Conservation (phyloP, 2,888 invertebrate genomes). For the Phaonia tiefii region DNA sequence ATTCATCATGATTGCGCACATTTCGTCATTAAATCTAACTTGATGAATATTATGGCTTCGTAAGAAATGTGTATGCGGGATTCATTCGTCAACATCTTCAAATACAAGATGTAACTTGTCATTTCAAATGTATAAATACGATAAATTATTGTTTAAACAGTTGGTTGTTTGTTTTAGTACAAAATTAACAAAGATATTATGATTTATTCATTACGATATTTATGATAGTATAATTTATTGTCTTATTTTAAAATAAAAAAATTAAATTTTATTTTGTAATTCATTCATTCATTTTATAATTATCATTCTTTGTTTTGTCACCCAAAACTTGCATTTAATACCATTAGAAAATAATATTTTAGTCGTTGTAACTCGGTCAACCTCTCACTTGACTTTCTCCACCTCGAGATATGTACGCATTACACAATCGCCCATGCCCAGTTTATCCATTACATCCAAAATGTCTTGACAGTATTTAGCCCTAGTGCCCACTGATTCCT, state of each 20-base stretch:
- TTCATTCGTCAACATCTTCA: background rate
- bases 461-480: slow-evolving; percentile 77
- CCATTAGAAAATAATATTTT: slow-evolving; percentile 18
- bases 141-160: slow-evolving; percentile 6
- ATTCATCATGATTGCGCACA: background rate
- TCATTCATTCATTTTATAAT: background rate
- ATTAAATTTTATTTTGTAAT: background rate
- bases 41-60: no score
- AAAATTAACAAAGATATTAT: slow-evolving; percentile 13
- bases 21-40: no score
- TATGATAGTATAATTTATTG: background rate
- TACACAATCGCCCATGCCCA: slow-evolving; percentile 78
- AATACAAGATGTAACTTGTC: no score
- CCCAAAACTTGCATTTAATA: slow-evolving; percentile 11
- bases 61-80: background rate
- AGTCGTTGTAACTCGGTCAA: background rate
- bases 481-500: slow-evolving; percentile 73
- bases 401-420: slow-evolving; percentile 76
- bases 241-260: slow-evolving; percentile 16
- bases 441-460: slow-evolving; percentile 76
- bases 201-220: background rate
- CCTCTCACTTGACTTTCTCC: slow-evolving; percentile 68
- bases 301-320: background rate
- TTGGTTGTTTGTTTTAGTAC: slow-evolving; percentile 16
- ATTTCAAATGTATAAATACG: no score